Evolutionary conservation across 2,797 vertebrate species (phyloP), one percentile per base, ranked within the genome.

Genomic region (Mormyrus proboscirostris): DNA sequence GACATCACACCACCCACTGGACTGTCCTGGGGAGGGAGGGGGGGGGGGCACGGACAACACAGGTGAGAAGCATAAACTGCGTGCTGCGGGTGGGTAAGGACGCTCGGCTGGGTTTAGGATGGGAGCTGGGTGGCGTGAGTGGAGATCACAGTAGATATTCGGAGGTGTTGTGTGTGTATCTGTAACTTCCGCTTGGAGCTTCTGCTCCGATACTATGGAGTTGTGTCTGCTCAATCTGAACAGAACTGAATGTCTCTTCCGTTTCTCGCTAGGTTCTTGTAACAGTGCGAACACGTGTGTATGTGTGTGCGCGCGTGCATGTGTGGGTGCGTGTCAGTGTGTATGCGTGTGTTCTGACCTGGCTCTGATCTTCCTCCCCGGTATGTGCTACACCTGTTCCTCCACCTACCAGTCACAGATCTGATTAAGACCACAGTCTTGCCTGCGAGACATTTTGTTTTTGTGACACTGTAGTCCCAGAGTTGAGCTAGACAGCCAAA

Each of bases 91-190:
- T 22, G 3, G 41, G 65, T 25, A 19, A 88, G 49, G 79, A 53
- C 51, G 57, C 86, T 83, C 10, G 12, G 65, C 25, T 33, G 73
- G 16, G 33, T 2, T 10, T n/a, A 79, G 73, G 73, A 2, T 44
- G 89, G 86, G 53, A 89, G 90, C 92, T 92, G 94, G 94, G 94
- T 93, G 95, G 94, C 89, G 93, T 90, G 93, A 94, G 92, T 94
- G 94, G 94, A 95, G 93, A 95, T 96, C 95, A 96, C 95, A 96
- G 96, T 96, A 95, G 94, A 95, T 95, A 92, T 93, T 95, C 92
- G 90, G 95, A 95, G 94, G 94, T 94, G 88, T 92, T 92, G 85
- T 91, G 55, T 91, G 90, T 85, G 88, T 73, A 33, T 65, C 88
- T 83, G 90, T 90, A 83, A 86, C 55, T 92, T 92, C 88, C 92